Base-by-base conservation (phyloP, 2,888 invertebrate species). In the Chorisops tibialis region DNA sequence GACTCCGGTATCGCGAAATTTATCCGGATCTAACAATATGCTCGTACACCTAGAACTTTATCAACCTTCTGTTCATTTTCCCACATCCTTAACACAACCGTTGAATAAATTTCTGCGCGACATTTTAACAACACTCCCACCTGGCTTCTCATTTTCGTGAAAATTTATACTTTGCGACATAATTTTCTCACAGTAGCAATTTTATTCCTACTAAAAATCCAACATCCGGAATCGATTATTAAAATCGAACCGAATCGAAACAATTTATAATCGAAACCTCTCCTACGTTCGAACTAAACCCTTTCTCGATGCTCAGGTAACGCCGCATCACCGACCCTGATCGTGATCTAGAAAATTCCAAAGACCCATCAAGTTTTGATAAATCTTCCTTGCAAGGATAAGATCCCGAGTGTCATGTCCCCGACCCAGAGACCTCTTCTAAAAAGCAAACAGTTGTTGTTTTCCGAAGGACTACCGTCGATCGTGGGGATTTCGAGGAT, bases 101-200 rank as follows among this genome's bases (percentile, higher is more conserved):
- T 30, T 30, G 30, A 30, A 30, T 30, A 2, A 30, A 30, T 30
- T 30, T 30, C 30, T 2, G 30, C 30, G 9, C n/a, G 30, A 30
- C 30, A 30, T 30, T 30, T 30, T 30, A 2, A 30, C 30, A 30
- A 30, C 30, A n/a, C n/a, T 19, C 21, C 22, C 54, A 54, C 54
- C 54, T 54, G 54, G 54, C 4, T 41, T 41, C n/a, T 54, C 6
- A 16, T 39, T 54, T 41, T 9, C 6, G 22, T 12, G 5, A 16
- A n/a, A 4, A 39, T 5, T 1, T n/a, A 30, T 9, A 30, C 30
- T 2, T 1, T 30, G 30, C 45, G 14, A 16, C 30, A 12, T 24
- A 6, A 30, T 56, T n/a, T n/a, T 56, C 56, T 43, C 56, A 56
- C 56, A 43, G 35, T 45, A 56, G 22, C 56, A 30, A 24, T 35